Percentiles rank a stretch among this genome's conserved stretches.
Evolutionary conservation across 1,140 invertebrate genomes (phyloP).

Genomic region (Oryzaephilus surinamensis): DNA sequence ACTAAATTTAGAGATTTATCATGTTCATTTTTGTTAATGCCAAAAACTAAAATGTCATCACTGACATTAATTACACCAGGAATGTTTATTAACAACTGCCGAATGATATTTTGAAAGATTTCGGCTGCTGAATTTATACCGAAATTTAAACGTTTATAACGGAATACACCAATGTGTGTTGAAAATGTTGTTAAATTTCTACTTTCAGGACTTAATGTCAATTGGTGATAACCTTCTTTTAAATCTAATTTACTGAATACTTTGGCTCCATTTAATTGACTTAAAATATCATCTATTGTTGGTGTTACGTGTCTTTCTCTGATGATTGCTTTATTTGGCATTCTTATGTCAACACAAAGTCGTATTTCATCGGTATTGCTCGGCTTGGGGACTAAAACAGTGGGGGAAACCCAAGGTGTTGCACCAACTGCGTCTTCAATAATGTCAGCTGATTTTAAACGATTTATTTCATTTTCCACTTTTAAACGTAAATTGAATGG

Average conservation of each 20-base stretch:
- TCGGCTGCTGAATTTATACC: slow-evolving; percentile 11
- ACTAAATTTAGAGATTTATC: no score
- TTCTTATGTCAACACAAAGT: slow-evolving; percentile 33
- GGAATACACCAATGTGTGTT: slow-evolving; percentile 27
- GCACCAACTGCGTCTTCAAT: slow-evolving; percentile 26
- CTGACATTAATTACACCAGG: neutral
- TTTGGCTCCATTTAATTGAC: slow-evolving; percentile 19
- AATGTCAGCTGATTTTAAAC: slow-evolving; percentile 2
- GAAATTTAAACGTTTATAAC: slow-evolving; percentile 32
- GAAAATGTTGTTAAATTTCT: slow-evolving; percentile 33
- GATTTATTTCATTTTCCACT: slow-evolving; percentile 6
- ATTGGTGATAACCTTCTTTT: slow-evolving; percentile 11
- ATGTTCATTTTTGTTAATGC: no score
- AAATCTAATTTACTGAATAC: slow-evolving; percentile 15
- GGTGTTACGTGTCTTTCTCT: slow-evolving; percentile 31
- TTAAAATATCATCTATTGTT: slow-evolving; percentile 27
- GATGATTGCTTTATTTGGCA: slow-evolving; percentile 30
- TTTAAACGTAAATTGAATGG: slow-evolving; percentile 4
- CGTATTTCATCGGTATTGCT: slow-evolving; percentile 21
- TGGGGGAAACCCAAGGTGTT: slow-evolving; percentile 32
- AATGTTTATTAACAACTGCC: neutral
- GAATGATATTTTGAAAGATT: neutral
- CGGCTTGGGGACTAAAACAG: slow-evolving; percentile 26
- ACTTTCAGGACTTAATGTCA: slow-evolving; percentile 14
- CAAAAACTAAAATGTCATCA: no score